phyloP scores from a whole-genome alignment of 2,113 vertebrate species.

The Asarcornis scutulata region DNA sequence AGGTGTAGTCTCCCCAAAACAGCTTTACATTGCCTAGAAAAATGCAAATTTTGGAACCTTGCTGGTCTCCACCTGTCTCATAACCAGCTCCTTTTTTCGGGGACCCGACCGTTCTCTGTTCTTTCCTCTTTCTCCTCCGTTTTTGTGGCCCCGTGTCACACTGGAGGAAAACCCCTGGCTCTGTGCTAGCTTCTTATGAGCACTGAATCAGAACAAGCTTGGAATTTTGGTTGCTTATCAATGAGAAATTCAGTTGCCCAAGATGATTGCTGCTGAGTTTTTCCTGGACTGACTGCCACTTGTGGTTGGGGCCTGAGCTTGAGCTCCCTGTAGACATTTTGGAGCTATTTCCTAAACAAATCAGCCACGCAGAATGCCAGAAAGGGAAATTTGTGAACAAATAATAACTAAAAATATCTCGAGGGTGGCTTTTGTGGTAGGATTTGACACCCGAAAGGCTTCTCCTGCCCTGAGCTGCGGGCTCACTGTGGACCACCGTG shows the following conservation, averaged over 20 bases:
- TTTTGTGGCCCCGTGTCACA: background rate
- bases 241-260: background rate
- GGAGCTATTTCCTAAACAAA: background rate
- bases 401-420: background rate
- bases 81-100: background rate
- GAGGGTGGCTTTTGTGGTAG: background rate
- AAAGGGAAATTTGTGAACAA: background rate
- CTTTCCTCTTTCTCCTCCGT: background rate
- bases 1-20: background rate
- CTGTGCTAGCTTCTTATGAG: background rate
- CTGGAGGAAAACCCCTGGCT: background rate
- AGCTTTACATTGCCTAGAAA: background rate
- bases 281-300: background rate
- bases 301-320: background rate
- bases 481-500: no score
- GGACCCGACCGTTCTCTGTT: background rate
- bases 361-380: fast-evolving
- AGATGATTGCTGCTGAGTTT: background rate
- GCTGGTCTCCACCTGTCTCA: background rate
- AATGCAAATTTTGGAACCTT: background rate
- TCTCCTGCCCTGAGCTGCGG: background rate
- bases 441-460: fast-evolving
- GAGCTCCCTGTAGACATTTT: background rate
- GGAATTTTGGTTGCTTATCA: background rate
- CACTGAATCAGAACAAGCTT: fast-evolving